Evolutionary conservation across 1,140 invertebrate genomes (phyloP).

Genomic region (Monochamus saltuarius): DNA sequence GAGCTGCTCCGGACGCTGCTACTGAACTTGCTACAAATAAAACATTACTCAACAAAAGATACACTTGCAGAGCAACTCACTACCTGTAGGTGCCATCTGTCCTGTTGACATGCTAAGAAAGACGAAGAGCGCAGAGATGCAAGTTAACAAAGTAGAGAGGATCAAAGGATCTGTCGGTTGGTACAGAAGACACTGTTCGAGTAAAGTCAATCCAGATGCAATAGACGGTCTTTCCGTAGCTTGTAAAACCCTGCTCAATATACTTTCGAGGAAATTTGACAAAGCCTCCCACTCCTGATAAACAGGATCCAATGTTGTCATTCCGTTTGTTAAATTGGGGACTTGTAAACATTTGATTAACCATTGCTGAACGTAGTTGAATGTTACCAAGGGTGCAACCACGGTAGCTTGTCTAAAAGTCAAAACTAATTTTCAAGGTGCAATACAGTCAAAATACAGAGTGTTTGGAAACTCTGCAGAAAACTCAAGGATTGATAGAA

Average conservation of each 20-base stretch:
- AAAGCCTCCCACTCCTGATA: conserved; percentile 87
- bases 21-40: conserved; percentile 57
- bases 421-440: not conserved
- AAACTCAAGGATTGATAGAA: too few relatives aligned
- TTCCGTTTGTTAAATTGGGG: conserved; percentile 44
- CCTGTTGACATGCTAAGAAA: conserved; percentile 85
- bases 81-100: conserved; percentile 62
- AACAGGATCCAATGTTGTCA: conserved; percentile 61
- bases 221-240: conserved; percentile 64
- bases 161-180: conserved; percentile 75
- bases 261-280: conserved; percentile 69
- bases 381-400: conserved; percentile 79
- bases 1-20: conserved; percentile 67
- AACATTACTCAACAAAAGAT: not conserved
- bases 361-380: conserved; percentile 76
- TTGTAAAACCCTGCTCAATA: conserved; percentile 72
- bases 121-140: conserved; percentile 86
- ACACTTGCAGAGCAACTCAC: conserved; percentile 10
- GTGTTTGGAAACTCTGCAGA: too few relatives aligned
- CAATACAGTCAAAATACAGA: not conserved
- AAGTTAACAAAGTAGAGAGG: conserved; percentile 79
- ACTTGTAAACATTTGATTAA: conserved; percentile 58
- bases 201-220: conserved; percentile 65
- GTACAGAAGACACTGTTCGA: conserved; percentile 75
- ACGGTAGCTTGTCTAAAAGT: conserved; percentile 69